A percentile compares a stretch with the other conserved stretches of the same genome.
These are phyloP conservation scores for Aphodius sticticus DNA, from an alignment of 2,888 invertebrate species.

Conservation along the genomic window DNA sequence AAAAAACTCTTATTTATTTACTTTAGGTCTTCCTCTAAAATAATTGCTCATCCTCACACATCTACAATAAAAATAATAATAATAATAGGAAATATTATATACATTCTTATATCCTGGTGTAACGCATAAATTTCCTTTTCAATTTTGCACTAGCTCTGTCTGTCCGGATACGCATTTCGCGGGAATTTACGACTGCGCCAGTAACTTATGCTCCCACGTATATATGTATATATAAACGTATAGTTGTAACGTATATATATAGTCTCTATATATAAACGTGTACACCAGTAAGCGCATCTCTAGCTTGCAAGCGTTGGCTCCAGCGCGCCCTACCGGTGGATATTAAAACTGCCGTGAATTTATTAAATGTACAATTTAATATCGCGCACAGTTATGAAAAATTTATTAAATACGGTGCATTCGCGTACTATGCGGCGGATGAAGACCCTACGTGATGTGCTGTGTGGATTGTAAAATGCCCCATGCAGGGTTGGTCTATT, in stretches of 20 bases:
- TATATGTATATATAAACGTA: no score
- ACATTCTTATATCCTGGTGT: neutral
- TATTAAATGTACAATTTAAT: constrained; percentile 26
- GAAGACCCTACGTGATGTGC: neutral
- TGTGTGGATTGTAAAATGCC: neutral
- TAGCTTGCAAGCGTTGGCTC: neutral
- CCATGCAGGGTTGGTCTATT: neutral
- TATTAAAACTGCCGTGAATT: constrained; percentile 22
- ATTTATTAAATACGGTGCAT: constrained; percentile 13
- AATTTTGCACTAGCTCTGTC: constrained; percentile 20
- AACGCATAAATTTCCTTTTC: constrained; percentile 18
- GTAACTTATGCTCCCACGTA: no score
- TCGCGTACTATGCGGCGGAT: neutral
- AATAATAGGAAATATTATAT: neutral
- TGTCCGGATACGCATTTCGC: constrained; percentile 20
- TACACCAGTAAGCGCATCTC: neutral
- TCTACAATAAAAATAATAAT: no score
- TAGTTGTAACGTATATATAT: neutral
- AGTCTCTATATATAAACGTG: neutral
- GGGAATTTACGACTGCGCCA: constrained; percentile 5
- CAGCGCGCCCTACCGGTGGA: constrained; percentile 10
- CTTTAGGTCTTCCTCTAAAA: no score
- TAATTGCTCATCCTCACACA: no score
- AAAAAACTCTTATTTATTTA: no score
- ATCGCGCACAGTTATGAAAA: constrained; percentile 14